phyloP scores from a whole-genome alignment of 2,888 invertebrate genomes.

The Conus canariensis region DNA sequence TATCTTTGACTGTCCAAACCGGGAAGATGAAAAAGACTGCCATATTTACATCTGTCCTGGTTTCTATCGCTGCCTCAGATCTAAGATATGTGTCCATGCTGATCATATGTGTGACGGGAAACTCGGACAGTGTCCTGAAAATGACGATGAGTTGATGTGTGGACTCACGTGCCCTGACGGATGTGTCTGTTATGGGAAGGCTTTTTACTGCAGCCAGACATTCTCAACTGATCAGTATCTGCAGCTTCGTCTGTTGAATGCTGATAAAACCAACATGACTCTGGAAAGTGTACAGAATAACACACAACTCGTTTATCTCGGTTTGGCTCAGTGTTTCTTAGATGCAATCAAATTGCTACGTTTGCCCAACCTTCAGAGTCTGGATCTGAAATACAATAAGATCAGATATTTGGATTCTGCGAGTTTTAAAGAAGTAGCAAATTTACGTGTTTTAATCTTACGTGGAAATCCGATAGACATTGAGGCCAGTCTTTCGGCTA shows the following conservation, averaged over 20 bases:
- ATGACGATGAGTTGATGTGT: conserved; percentile 46
- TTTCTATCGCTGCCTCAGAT: conserved; percentile 42
- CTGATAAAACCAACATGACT: background rate
- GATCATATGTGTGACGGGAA: conserved; percentile 46
- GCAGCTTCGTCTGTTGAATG: background rate
- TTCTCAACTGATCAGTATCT: background rate
- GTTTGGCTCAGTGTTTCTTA: background rate
- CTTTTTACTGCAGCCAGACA: background rate
- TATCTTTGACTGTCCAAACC: background rate
- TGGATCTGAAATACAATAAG: conserved; percentile 35
- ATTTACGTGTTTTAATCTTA: no score
- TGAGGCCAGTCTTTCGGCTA: no score
- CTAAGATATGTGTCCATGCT: conserved; percentile 39
- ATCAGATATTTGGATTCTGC: background rate
- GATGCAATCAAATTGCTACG: background rate
- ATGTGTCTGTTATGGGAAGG: conserved; percentile 38
- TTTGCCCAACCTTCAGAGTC: conserved; percentile 28
- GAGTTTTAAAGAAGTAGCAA: no score
- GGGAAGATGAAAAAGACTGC: conserved; percentile 42
- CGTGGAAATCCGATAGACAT: no score
- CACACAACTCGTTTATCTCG: background rate
- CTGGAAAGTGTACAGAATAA: background rate
- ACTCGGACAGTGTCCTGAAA: conserved; percentile 45
- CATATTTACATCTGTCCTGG: background rate
- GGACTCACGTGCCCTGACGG: conserved; percentile 30